A percentile compares a stretch with the other conserved stretches of the same genome.
phyloP scores from a whole-genome alignment of 2,797 vertebrate genomes.

The Leptodactylus fallax region DNA sequence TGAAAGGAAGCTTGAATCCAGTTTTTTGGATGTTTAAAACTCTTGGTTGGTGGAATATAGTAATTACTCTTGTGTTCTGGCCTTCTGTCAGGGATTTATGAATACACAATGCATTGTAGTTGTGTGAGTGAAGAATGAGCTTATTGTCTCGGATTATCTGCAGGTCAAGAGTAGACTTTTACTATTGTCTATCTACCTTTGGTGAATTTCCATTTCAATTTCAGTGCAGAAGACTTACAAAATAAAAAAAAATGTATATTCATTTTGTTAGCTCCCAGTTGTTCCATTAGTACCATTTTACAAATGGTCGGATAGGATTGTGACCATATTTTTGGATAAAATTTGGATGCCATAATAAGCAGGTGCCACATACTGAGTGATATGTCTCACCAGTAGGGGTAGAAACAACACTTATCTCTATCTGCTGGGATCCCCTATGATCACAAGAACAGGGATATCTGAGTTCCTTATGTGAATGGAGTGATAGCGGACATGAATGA shows the following conservation, averaged over 20 bases:
- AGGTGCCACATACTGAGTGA: neutral
- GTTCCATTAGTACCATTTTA: neutral
- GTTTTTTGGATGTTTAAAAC: constrained; percentile 21
- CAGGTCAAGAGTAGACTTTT: neutral
- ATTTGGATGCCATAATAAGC: neutral
- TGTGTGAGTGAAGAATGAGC: constrained; percentile 19
- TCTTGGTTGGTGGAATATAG: constrained; percentile 9
- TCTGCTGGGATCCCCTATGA: too few species aligned
- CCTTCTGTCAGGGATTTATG: constrained; percentile 26
- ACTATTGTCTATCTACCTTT: constrained; percentile 9
- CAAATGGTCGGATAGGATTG: too few species aligned
- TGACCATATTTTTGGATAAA: neutral
- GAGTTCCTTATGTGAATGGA: too few species aligned
- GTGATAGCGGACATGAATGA: too few species aligned
- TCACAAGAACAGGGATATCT: too few species aligned
- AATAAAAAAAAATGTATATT: neutral
- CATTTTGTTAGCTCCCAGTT: neutral
- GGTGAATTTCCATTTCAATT: constrained; percentile 7
- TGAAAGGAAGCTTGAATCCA: constrained; percentile 28
- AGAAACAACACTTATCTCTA: too few species aligned
- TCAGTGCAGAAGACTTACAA: neutral
- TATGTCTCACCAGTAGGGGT: neutral
- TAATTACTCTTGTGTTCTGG: constrained; percentile 46
- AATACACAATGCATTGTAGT: constrained; percentile 18
- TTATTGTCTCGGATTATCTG: neutral